These are phyloP conservation scores for Muscina levida DNA, from an alignment of 2,888 invertebrate genomes.

Conservation along the genomic window DNA sequence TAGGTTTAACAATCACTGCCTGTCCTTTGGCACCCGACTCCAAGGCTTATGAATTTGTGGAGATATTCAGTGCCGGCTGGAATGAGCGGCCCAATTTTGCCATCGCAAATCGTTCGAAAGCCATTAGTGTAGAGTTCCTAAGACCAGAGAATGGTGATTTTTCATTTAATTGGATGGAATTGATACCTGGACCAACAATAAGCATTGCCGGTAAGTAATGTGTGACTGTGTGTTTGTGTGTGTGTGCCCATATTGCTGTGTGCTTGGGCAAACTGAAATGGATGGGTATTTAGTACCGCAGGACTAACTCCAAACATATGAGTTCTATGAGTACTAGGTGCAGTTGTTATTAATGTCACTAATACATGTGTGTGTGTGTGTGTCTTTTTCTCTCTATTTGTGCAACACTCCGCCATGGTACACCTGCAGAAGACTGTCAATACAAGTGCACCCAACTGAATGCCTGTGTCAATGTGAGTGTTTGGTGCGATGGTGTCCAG, in stretches of 20 bases:
- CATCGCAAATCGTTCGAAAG: constrained; percentile 83
- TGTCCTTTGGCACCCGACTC: constrained; percentile 82
- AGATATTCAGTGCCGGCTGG: constrained; percentile 94
- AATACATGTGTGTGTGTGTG: constrained; percentile 17
- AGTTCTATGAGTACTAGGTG: background rate
- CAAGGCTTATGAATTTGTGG: constrained; percentile 84
- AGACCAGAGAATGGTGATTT: constrained; percentile 88
- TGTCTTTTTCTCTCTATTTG: background rate
- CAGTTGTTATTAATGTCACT: constrained; percentile 30
- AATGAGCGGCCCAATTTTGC: constrained; percentile 82
- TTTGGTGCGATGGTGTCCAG: constrained; percentile 89
- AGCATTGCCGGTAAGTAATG: constrained; percentile 77
- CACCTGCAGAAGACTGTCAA: constrained; percentile 85
- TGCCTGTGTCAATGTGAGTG: constrained; percentile 88
- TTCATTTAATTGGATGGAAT: constrained; percentile 90
- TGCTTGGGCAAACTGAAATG: background rate
- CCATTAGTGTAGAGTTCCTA: constrained; percentile 89
- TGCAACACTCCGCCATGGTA: background rate
- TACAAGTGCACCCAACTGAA: constrained; percentile 89
- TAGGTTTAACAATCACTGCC: constrained; percentile 80
- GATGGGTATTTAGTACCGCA: background rate
- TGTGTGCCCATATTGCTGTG: background rate
- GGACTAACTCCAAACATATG: background rate
- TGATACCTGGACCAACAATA: constrained; percentile 82
- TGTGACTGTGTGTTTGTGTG: constrained; percentile 7